Base-by-base conservation (phyloP, 2,113 vertebrate species). In the Carettochelys insculpta region DNA sequence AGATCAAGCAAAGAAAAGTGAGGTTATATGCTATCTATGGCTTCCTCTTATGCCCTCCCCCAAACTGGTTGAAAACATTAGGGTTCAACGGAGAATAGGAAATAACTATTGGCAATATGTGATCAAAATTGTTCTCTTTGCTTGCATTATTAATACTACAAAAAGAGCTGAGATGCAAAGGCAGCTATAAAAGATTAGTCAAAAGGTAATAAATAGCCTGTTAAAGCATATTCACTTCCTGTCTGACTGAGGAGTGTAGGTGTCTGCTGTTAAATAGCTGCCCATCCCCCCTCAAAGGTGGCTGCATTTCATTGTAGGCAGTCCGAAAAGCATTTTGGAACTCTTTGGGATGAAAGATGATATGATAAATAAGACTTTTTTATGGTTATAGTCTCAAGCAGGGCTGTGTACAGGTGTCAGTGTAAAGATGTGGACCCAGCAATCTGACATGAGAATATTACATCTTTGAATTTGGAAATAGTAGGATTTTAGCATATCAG, bases 241-340 rank as follows among this genome's bases (percentile, higher is more conserved):
- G 0, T 3, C 13, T 11, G 80, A 5, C 29, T 3, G 4, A 2
- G 3, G 71, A n/a, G 58, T 48, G 4, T 47, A 2, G 52, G 14
- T 58, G 25, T 20, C 52, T 82, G 73, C 1, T 5, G 11, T 43
- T 25, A 29, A 20, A 22, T 11, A 1, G 19, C 1, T 29, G 25
- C 3, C 24, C 0, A 1, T 68, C 53, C 27, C n/a, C 47, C 3
- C 61, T 0, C 1, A 78, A 38, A 48, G 43, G 58, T 80, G 54
- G 4, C 20, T 3, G 0, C 10, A 0, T 24, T 9, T 91, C 17
- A 8, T 16, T 5, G 53, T 45, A 52, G 82, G 9, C 11, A 0
- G 43, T 54, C 2, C 0, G 20, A 45, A 11, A 87, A 9, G 20
- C 65, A 48, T 47, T 90, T 22, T 24, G 38, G 77, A n/a, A 56